phyloP scores from a whole-genome alignment of 2,888 invertebrate genomes.

The Eretmocerus hayati region DNA sequence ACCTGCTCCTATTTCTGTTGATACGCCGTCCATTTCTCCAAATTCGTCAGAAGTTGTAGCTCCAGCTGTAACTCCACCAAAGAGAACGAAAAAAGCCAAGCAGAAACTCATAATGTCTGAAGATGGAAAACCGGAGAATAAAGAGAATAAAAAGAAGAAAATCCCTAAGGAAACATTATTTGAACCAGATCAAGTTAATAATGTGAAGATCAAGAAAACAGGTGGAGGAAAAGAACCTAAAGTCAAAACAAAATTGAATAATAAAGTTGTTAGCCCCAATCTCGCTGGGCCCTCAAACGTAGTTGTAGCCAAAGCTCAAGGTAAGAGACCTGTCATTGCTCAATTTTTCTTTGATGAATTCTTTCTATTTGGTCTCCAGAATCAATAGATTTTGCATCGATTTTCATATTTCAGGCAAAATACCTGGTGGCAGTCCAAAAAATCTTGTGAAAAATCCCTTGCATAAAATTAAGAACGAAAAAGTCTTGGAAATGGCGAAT shows the following conservation, averaged over 20 bases:
- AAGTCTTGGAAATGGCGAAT: slow-evolving; percentile 18
- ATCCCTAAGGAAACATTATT: slow-evolving; percentile 44
- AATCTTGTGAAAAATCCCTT: slow-evolving; percentile 26
- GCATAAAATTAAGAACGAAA: slow-evolving; percentile 35
- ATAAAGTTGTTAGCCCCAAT: slow-evolving; percentile 40
- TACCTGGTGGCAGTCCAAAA: slow-evolving; percentile 30
- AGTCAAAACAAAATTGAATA: slow-evolving; percentile 46
- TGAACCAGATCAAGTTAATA: slow-evolving; percentile 46
- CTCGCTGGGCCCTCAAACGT: slow-evolving; percentile 38
- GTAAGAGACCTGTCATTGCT: slow-evolving; percentile 3
- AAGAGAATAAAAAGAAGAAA: slow-evolving; percentile 48
- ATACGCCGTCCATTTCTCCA: slow-evolving; percentile 50
- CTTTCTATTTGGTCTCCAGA: too few relatives aligned
- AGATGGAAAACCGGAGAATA: slow-evolving; percentile 46
- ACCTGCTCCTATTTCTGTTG: not conserved
- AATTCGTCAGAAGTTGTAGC: slow-evolving; percentile 50
- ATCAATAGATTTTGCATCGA: too few relatives aligned
- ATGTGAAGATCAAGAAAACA: slow-evolving; percentile 48
- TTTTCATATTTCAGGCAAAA: slow-evolving; percentile 9
- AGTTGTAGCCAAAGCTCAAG: slow-evolving; percentile 7
- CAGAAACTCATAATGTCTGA: slow-evolving; percentile 46
- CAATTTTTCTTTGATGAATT: too few relatives aligned
- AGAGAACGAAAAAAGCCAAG: slow-evolving; percentile 43
- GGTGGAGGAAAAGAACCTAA: slow-evolving; percentile 51
- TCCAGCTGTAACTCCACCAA: too few relatives aligned